Percentiles rank a stretch among this genome's conserved stretches.
These are phyloP conservation scores for Mycetomoellerius zeteki DNA, from an alignment of 1,140 invertebrate species.

Conservation along the genomic window DNA sequence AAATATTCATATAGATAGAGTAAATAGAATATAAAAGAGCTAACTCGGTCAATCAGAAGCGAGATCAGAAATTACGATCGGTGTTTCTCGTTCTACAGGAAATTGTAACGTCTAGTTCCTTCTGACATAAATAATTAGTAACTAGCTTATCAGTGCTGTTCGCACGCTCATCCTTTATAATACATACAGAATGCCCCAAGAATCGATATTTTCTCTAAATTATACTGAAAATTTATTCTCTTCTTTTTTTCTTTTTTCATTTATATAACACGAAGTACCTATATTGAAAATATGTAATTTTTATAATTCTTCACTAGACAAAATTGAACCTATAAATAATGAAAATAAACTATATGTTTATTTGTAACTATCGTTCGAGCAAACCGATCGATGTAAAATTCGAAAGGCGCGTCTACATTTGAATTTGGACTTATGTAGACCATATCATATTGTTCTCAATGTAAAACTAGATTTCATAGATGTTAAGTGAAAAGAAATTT, in stretches of 20 bases:
- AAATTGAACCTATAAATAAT: background rate
- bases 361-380: too few species aligned
- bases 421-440: background rate
- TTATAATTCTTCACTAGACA: background rate
- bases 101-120: constrained; percentile 37
- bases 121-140: background rate
- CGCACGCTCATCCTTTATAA: background rate
- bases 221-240: background rate
- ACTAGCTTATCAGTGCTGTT: background rate
- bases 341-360: background rate
- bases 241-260: background rate
- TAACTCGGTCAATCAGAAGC: constrained; percentile 51
- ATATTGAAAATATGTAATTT: background rate
- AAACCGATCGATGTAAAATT: too few species aligned
- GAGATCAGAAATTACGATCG: constrained; percentile 11
- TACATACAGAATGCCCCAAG: background rate
- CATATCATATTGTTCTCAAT: background rate
- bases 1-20: background rate
- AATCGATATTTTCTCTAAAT: background rate
- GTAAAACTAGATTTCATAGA: background rate
- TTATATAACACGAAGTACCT: background rate
- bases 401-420: too few species aligned
- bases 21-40: constrained; percentile 34
- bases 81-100: constrained; percentile 27
- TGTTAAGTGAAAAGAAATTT: background rate